These are phyloP conservation scores for Eidolon helvum DNA, from an alignment of 2,113 vertebrate species.

Conservation along the genomic window DNA sequence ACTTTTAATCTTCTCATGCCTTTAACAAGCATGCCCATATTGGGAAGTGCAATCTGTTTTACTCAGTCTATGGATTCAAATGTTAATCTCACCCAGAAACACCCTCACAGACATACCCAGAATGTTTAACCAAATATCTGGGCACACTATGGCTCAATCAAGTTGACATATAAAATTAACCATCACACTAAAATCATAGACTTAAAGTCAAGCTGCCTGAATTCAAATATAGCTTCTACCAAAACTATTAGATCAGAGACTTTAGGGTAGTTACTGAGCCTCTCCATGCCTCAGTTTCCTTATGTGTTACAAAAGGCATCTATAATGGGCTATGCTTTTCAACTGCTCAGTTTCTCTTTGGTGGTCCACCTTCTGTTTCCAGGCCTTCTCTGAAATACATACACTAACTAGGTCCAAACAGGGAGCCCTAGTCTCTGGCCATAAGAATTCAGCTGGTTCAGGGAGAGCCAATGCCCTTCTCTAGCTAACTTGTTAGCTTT, in stretches of 20 bases:
- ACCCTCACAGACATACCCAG: not conserved
- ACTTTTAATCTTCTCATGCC: not conserved
- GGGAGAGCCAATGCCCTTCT: not conserved
- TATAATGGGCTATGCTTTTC: not conserved
- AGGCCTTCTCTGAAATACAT: not conserved
- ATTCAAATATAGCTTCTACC: not conserved
- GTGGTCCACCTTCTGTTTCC: not conserved
- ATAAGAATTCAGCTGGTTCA: not conserved
- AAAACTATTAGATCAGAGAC: not conserved
- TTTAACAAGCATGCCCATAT: not conserved
- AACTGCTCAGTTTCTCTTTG: not conserved
- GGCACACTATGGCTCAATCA: not conserved
- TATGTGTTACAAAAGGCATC: conserved; percentile 48
- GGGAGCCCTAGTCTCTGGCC: not conserved
- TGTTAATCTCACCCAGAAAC: conserved; percentile 13
- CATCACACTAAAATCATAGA: not conserved
- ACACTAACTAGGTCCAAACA: not conserved
- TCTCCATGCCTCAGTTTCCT: not conserved
- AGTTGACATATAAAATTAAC: not conserved
- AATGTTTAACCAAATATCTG: not conserved
- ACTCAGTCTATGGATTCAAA: not conserved
- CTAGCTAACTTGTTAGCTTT: not conserved
- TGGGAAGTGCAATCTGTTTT: not conserved
- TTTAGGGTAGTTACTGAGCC: conserved; percentile 37
- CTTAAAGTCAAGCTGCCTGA: not conserved